Conservation (phyloP, 92 coral and sea anemone species). For the Palythoa caribaeorum region DNA sequence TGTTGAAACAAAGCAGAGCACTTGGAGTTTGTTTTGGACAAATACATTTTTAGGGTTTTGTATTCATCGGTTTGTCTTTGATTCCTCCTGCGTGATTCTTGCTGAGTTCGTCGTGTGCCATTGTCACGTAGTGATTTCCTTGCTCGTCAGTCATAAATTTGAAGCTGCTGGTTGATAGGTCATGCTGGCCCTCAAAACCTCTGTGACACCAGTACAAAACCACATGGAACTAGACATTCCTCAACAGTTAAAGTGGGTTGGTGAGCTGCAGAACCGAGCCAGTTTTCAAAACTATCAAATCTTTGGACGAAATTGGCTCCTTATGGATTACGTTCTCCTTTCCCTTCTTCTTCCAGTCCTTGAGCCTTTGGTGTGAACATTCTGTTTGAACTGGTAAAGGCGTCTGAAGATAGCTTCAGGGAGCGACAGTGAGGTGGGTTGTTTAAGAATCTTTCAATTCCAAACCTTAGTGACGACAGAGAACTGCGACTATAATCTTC, state of each 20-base stretch:
- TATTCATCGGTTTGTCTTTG: neutral
- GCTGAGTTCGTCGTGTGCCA: neutral
- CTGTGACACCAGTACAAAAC: neutral
- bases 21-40: neutral
- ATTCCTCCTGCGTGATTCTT: neutral
- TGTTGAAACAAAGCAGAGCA: neutral
- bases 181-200: neutral
- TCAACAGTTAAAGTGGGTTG: neutral
- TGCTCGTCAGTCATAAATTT: neutral
- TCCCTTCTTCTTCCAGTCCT: neutral
- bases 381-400: neutral
- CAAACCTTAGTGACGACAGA: neutral
- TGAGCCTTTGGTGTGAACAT: neutral
- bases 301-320: neutral
- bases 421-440: neutral
- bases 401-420: neutral
- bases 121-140: neutral
- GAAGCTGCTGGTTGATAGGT: neutral
- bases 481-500: neutral
- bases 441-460: neutral
- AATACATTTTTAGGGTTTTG: neutral
- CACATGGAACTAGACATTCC: neutral
- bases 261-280: neutral
- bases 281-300: neutral
- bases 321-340: neutral